Evolutionary conservation across 2,113 vertebrate species (phyloP), one percentile per base, ranked within the genome.

Genomic region (Heteronetta atricapilla): DNA sequence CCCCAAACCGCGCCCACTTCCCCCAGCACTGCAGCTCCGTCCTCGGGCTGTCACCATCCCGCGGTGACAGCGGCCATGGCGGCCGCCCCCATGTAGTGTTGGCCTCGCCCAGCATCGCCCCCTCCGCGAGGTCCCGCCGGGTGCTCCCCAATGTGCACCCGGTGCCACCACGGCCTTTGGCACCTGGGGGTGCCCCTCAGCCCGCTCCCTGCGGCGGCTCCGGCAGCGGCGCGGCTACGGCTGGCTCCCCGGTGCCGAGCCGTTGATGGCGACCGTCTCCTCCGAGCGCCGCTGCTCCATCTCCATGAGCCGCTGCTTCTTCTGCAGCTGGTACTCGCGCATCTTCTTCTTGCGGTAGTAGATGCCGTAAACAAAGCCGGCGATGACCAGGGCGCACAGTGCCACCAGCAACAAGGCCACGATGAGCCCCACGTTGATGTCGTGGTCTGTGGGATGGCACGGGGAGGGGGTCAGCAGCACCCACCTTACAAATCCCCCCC

Each of bases 391-490:
- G 1, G 2, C 2, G 3, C 5, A 25, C 25, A 9, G 11, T 18
- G 2, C 14, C 44, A 1, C 2, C 10, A 4, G 0, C 2, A 15
- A 1, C 23, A 69, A 0, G 38, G n/a, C 14, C 55, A 6, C n/a
- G 33, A 6, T n/a, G 6, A 48, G 63, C 55, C 76, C 2, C 23
- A 69, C 0, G 9, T 46, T 2, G 3, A 48, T 28, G 55, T 62
- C 63, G 0, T 5, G 10, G 28, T 53, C 87, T 82, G 77, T 1
- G 6, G 1, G 63, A 16, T 31, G 52, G 13, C 0, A 1, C 19
- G 46, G 19, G 11, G 26, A n/a, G n/a, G 34, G 34, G 53, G 48
- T 72, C 75, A 46, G 64, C 0, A 33, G 28, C 0, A 8, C 29
- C 5, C 29, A 5, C 34, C 11, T 7, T 7, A 7, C 23, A 3